phyloP scores from a whole-genome alignment of 2,888 invertebrate genomes.

The Bombylius discolor region DNA sequence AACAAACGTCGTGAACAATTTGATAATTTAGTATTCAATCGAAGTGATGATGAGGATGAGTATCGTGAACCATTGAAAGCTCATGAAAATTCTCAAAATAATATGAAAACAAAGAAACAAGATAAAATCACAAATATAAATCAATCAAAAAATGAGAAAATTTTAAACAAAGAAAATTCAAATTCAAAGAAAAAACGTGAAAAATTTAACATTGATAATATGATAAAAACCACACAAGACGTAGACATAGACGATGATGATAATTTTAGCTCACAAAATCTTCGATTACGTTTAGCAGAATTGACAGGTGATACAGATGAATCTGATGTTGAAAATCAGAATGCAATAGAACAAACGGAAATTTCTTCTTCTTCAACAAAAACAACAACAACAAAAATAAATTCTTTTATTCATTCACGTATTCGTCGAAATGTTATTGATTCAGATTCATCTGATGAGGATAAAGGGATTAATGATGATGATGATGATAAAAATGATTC shows the following conservation, averaged over 20 bases:
- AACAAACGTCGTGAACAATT: slow-evolving; percentile 26
- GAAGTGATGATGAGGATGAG: slow-evolving; percentile 33
- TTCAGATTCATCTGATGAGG: slow-evolving; percentile 26
- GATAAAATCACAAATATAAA: neutral
- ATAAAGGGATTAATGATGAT: neutral
- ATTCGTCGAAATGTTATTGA: slow-evolving; percentile 31
- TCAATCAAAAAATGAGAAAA: slow-evolving; percentile 13
- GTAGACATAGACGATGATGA: slow-evolving; percentile 16
- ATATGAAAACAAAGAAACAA: too few species aligned
- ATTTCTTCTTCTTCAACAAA: neutral
- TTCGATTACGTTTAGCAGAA: slow-evolving; percentile 29
- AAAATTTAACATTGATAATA: slow-evolving; percentile 9
- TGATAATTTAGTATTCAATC: slow-evolving; percentile 30
- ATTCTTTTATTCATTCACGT: slow-evolving; percentile 20
- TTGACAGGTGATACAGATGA: slow-evolving; percentile 19
- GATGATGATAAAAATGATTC: neutral
- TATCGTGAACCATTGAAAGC: slow-evolving; percentile 18
- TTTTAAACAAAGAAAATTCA: neutral
- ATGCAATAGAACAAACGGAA: slow-evolving; percentile 1
- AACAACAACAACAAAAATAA: slow-evolving; percentile 7
- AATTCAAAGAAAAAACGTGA: slow-evolving; percentile 5
- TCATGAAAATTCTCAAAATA: neutral
- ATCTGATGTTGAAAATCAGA: slow-evolving; percentile 18
- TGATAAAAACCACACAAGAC: slow-evolving; percentile 16
- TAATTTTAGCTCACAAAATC: slow-evolving; percentile 33